These are phyloP conservation scores for Charadrius vociferus DNA, from an alignment of 2,113 vertebrate species.

Conservation along the genomic window DNA sequence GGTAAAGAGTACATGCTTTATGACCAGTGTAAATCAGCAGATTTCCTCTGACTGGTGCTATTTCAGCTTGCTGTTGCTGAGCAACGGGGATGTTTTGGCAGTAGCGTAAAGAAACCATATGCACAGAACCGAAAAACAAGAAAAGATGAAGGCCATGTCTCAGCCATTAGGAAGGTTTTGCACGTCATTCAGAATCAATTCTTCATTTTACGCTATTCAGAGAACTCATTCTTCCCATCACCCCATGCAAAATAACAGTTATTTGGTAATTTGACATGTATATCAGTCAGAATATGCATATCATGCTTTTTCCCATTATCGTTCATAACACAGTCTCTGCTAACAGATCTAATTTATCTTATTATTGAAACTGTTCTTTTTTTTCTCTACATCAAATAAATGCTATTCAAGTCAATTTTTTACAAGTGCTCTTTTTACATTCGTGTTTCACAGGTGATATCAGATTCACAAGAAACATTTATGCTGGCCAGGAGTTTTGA, in stretches of 20 bases:
- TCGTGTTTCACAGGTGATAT: background rate
- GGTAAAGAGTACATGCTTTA: background rate
- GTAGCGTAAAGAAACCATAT: background rate
- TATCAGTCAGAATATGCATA: background rate
- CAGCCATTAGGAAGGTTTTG: background rate
- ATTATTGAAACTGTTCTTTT: background rate
- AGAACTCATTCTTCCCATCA: background rate
- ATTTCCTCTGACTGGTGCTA: background rate
- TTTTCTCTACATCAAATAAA: background rate
- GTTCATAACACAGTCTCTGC: background rate
- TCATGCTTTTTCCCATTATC: background rate
- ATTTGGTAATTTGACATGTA: background rate
- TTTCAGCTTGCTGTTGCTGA: constrained; percentile 41
- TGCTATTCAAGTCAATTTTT: background rate
- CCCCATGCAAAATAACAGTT: background rate
- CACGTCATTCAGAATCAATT: background rate
- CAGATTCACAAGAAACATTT: background rate
- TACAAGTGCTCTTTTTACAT: background rate
- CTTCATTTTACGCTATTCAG: background rate
- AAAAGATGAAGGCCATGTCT: background rate
- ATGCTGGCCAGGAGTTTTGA: background rate
- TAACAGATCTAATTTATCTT: background rate
- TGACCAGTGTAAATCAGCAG: background rate
- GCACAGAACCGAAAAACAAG: background rate
- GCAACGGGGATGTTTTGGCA: constrained; percentile 38